Base-by-base conservation (phyloP, 2,888 invertebrate species). In the Hypomecis punctinalis region DNA sequence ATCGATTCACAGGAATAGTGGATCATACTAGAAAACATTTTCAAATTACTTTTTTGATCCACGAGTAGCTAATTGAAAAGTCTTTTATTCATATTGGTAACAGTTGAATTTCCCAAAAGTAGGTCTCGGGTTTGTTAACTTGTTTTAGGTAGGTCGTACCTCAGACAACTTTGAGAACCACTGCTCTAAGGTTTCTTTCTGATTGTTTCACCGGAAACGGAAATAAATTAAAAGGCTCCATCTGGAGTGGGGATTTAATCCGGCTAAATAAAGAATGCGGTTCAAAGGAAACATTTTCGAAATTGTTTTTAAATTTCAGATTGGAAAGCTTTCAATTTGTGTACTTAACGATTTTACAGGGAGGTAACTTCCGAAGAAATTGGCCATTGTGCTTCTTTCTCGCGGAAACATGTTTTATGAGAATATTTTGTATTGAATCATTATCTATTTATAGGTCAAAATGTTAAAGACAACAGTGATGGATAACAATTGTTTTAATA, bases 211-310 rank as follows among this genome's bases (percentile, higher is more conserved):
- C 0, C 37, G 46, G 59, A 37, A 60, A 45, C 51, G 59, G 59
- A 60, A 52, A 60, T 46, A 60, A 52, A 60, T 60, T 35, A 60
- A 52, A 60, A 52, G 52, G 52, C 8, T 43, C 23, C 46, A n/a
- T 39, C 39, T 11, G 5, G 23, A 46, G 52, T 33, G 7, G 49
- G 37, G 59, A 49, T 60, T 60, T 60, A 42, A 60, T 37, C 39
- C 45, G 36, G n/a, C 45, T 39, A 40, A 45, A 46, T 59, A 58
- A 58, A 49, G 58, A 58, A 48, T 42, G 57, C 47, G 58, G 42
- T 49, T 33, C 5, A 11, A 5, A 8, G 40, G 35, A 56, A 56
- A 48, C 40, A 57, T 48, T 57, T 47, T 40, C 6, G 6, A 23
- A 57, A 40, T 46, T 55, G 43, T 43, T 55, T 53, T 43, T 33